phyloP scores from a whole-genome alignment of 2,888 invertebrate genomes.

The Ypsolopha sequella region DNA sequence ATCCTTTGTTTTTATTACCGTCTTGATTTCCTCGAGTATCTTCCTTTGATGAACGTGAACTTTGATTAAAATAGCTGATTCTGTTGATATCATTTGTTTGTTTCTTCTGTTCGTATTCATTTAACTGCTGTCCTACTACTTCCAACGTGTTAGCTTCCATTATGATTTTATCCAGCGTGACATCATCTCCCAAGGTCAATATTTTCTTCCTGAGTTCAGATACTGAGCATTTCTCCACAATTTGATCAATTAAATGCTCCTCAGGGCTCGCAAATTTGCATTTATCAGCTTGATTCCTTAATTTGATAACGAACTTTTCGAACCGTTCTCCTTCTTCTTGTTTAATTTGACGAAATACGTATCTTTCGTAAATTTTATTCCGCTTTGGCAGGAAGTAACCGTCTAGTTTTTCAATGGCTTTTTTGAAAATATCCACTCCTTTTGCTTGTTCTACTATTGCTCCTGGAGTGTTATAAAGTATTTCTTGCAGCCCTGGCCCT shows the following conservation, averaged over 20 bases:
- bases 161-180: constrained; percentile 4
- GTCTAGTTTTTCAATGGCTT: constrained; percentile 15
- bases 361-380: constrained; percentile 14
- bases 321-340: constrained; percentile 20
- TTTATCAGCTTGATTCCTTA: constrained; percentile 21
- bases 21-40: constrained; percentile 1
- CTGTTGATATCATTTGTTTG: not conserved
- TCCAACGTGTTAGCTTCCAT: constrained; percentile 8
- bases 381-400: constrained; percentile 22
- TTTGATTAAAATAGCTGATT: no score
- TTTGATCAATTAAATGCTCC: constrained; percentile 19
- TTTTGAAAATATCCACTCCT: not conserved
- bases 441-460: constrained; percentile 9
- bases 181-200: constrained; percentile 5
- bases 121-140: constrained; percentile 5
- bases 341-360: constrained; percentile 18
- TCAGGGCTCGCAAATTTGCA: constrained; percentile 20
- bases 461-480: constrained; percentile 18
- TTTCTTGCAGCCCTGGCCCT: constrained; percentile 17
- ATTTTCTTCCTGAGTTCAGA: constrained; percentile 8
- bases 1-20: not conserved
- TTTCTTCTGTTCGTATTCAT: not conserved
- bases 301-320: constrained; percentile 18
- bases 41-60: not conserved
- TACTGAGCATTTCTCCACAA: constrained; percentile 15